Conservation (phyloP, 2,888 invertebrate genomes). For the Rapana venosa region DNA sequence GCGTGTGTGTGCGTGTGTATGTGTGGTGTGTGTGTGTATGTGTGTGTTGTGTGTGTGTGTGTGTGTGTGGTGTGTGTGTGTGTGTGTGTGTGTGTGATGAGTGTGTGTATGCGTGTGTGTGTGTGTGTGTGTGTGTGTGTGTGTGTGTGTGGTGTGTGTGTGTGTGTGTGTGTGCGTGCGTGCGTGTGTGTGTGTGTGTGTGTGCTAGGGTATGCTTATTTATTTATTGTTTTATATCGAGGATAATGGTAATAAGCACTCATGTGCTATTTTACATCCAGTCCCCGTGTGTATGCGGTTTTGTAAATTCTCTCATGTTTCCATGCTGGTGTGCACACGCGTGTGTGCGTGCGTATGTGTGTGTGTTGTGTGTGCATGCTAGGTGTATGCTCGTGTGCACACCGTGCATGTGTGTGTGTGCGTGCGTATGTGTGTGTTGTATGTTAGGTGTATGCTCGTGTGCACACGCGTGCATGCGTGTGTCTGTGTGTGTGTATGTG, state of each 20-base stretch:
- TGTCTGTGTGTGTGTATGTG: not conserved
- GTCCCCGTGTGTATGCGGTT: too few species aligned
- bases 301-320: too few species aligned
- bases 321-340: too few species aligned
- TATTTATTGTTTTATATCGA: too few species aligned
- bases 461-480: not conserved
- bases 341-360: not conserved
- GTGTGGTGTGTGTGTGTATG: too few species aligned
- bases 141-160: not conserved
- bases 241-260: too few species aligned
- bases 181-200: slow-evolving; percentile 11
- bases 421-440: not conserved
- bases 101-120: not conserved
- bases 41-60: too few species aligned
- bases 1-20: not conserved
- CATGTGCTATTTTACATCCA: too few species aligned
- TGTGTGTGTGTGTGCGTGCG: not conserved
- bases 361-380: slow-evolving; percentile 26
- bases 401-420: not conserved
- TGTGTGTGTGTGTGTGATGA: slow-evolving; percentile 10
- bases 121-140: not conserved
- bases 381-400: not conserved
- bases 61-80: not conserved
- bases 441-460: not conserved
- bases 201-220: not conserved